phyloP scores from a whole-genome alignment of 2,888 invertebrate genomes.

The Hyppa rectilinea region DNA sequence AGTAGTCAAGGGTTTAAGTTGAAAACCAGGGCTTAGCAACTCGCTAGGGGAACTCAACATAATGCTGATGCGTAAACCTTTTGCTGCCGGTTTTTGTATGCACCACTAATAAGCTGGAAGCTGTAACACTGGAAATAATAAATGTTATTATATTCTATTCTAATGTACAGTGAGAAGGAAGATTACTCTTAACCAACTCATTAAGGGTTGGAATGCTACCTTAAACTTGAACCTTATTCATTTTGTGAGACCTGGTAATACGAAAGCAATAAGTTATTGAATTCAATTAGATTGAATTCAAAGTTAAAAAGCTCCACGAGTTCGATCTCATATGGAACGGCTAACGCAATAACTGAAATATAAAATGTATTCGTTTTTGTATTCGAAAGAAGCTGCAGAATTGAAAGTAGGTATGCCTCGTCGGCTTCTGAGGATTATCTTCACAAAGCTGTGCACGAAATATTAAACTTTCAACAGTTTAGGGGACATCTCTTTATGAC shows the following conservation, averaged over 20 bases:
- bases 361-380: constrained; percentile 60
- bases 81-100: too few relatives aligned
- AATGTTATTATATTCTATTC: too few relatives aligned
- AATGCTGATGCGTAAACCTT: too few relatives aligned
- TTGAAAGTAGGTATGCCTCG: constrained; percentile 46
- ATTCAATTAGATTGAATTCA: constrained; percentile 45
- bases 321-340: constrained; percentile 43
- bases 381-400: constrained; percentile 42
- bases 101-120: too few relatives aligned
- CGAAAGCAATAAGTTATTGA: constrained; percentile 31
- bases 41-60: too few relatives aligned
- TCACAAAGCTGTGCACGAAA: constrained; percentile 67
- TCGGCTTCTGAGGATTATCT: constrained; percentile 66
- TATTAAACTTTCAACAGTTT: constrained; percentile 68
- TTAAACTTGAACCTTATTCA: not conserved
- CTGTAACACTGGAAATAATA: too few relatives aligned
- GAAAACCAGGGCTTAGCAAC: too few relatives aligned
- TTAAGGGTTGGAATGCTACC: not conserved
- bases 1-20: too few relatives aligned
- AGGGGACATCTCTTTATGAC: constrained; percentile 56
- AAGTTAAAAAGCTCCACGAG: constrained; percentile 43
- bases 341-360: constrained; percentile 63
- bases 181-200: not conserved
- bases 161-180: too few relatives aligned
- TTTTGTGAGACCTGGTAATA: constrained; percentile 6